Conservation (phyloP, 1,140 invertebrate species). For the Drosophila nigrodunni region DNA sequence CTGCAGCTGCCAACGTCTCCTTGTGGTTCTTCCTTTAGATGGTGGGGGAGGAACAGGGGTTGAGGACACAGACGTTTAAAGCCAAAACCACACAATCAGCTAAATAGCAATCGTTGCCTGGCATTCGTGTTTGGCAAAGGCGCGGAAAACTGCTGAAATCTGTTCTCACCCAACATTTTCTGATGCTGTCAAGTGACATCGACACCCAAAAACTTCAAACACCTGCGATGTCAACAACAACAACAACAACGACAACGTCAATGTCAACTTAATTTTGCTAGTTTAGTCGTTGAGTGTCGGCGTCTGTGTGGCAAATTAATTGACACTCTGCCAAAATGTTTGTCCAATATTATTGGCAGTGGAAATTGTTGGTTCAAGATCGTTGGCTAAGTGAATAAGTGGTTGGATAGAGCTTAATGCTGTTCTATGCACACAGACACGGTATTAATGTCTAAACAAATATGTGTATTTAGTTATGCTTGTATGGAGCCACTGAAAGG, state of each 20-base stretch:
- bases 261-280: slow-evolving; percentile 69
- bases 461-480: neutral
- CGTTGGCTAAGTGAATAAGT: slow-evolving; percentile 35
- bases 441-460: neutral
- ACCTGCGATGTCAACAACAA: slow-evolving; percentile 49
- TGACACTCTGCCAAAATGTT: slow-evolving; percentile 71
- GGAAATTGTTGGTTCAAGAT: slow-evolving; percentile 61
- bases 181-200: slow-evolving; percentile 62
- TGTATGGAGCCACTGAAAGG: neutral
- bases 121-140: slow-evolving; percentile 38
- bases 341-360: slow-evolving; percentile 66
- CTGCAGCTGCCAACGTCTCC: slow-evolving; percentile 19
- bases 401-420: slow-evolving; percentile 15
- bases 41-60: neutral
- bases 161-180: neutral
- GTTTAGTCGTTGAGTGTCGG: slow-evolving; percentile 64
- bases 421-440: neutral
- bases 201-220: slow-evolving; percentile 60
- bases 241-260: slow-evolving; percentile 11
- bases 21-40: neutral
- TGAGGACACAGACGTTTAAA: slow-evolving; percentile 53
- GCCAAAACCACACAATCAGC: slow-evolving; percentile 73
- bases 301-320: slow-evolving; percentile 67
- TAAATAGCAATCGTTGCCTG: slow-evolving; percentile 68
- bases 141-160: slow-evolving; percentile 18